These are phyloP conservation scores for Corythucha ciliata DNA, from an alignment of 2,888 invertebrate species.

Conservation along the genomic window DNA sequence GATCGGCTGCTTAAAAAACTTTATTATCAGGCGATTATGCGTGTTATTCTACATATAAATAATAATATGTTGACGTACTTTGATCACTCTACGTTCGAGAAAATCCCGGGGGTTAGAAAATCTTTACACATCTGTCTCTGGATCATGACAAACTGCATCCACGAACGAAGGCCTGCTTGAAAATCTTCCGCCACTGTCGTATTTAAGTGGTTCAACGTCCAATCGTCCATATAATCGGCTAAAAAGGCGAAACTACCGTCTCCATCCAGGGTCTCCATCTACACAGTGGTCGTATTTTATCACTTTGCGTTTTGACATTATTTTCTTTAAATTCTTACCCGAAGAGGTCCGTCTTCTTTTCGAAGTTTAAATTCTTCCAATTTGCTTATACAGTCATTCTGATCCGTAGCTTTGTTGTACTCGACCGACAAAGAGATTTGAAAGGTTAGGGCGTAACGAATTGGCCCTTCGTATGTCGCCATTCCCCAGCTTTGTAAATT, in stretches of 20 bases:
- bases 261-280: too few relatives aligned
- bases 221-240: neutral
- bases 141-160: neutral
- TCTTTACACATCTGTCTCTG: neutral
- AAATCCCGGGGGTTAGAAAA: neutral
- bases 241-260: neutral
- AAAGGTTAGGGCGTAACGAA: neutral
- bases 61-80: too few relatives aligned
- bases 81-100: neutral
- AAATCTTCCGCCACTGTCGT: neutral
- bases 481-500: neutral
- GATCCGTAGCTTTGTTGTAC: neutral
- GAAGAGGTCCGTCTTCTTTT: neutral
- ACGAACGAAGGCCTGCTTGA: neutral
- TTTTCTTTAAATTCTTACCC: neutral
- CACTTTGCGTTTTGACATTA: neutral
- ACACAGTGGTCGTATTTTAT: too few relatives aligned
- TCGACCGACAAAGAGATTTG: neutral
- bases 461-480: neutral
- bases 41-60: too few relatives aligned
- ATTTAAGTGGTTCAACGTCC: neutral
- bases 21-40: too few relatives aligned
- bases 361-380: neutral
- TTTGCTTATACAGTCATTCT: neutral
- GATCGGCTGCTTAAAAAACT: too few relatives aligned